Evolutionary conservation across 2,113 vertebrate species (phyloP).

Genomic region (Brevimyrus niger): DNA sequence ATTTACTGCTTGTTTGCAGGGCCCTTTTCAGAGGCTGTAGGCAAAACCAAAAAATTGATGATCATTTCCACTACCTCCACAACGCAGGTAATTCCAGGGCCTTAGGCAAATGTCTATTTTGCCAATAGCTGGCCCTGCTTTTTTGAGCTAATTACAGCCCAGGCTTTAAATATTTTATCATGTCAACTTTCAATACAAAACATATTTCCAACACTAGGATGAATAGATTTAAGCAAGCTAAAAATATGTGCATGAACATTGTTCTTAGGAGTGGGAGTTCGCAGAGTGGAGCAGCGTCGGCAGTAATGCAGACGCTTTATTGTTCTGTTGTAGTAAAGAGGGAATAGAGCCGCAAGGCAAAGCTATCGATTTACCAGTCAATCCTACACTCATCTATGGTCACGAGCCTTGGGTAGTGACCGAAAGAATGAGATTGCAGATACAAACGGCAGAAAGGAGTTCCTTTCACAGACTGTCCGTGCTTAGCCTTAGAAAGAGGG

Average conservation of each 20-base stretch:
- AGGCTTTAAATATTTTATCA: not conserved
- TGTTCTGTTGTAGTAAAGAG: not conserved
- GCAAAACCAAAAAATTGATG: not conserved
- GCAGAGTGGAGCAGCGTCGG: not conserved
- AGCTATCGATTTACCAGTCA: not conserved
- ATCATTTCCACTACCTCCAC: not conserved
- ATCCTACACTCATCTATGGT: not conserved
- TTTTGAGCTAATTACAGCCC: not conserved
- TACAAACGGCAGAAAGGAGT: not conserved
- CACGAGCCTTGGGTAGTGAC: not conserved
- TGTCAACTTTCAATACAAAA: not conserved
- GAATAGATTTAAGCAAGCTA: not conserved
- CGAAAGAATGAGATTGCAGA: not conserved
- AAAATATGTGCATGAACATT: not conserved
- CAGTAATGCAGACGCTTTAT: not conserved
- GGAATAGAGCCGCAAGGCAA: not conserved
- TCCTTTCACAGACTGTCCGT: not conserved
- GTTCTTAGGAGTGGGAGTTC: not conserved
- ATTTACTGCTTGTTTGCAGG: not conserved
- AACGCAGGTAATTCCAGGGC: not conserved
- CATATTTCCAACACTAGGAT: not conserved
- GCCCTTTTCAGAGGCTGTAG: not conserved
- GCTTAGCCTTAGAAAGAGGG: not conserved
- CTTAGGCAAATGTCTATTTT: not conserved
- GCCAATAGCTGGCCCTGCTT: not conserved